These are phyloP conservation scores for Octomys mimax DNA, from an alignment of 2,797 vertebrate genomes.

Conservation along the genomic window DNA sequence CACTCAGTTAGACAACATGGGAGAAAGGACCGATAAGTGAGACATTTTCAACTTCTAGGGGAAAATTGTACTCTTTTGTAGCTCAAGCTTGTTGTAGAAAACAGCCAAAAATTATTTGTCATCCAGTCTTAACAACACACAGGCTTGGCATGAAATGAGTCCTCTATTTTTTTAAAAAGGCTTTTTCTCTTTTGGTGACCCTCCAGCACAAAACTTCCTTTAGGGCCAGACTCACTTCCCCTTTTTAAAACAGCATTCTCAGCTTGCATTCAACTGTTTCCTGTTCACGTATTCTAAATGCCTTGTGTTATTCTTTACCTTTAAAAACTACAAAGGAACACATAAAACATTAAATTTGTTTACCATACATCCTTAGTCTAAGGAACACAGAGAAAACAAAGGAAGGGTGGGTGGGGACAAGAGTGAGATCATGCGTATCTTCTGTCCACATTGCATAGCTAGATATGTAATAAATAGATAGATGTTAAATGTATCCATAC, in stretches of 20 bases:
- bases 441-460: not conserved
- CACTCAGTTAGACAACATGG: not conserved
- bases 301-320: constrained; percentile 63
- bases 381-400: not conserved
- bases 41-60: not conserved
- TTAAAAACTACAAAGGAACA: constrained; percentile 16
- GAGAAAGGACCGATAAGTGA: not conserved
- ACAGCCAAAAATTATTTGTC: not conserved
- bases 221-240: constrained; percentile 85
- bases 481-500: not conserved
- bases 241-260: constrained; percentile 73
- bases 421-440: not conserved
- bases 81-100: constrained; percentile 11
- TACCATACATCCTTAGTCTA: not conserved
- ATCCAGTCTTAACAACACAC: not conserved
- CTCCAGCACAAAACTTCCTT: constrained; percentile 79
- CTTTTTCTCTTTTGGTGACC: constrained; percentile 51
- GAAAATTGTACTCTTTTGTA: not conserved
- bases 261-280: constrained; percentile 80
- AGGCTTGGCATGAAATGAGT: not conserved
- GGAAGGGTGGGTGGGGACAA: not conserved
- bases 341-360: constrained; percentile 44
- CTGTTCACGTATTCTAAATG: constrained; percentile 82
- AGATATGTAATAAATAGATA: not conserved
- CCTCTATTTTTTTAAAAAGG: not conserved